Evolutionary conservation across 2,113 vertebrate genomes (phyloP).

Genomic region (Phylloscopus whistleri): DNA sequence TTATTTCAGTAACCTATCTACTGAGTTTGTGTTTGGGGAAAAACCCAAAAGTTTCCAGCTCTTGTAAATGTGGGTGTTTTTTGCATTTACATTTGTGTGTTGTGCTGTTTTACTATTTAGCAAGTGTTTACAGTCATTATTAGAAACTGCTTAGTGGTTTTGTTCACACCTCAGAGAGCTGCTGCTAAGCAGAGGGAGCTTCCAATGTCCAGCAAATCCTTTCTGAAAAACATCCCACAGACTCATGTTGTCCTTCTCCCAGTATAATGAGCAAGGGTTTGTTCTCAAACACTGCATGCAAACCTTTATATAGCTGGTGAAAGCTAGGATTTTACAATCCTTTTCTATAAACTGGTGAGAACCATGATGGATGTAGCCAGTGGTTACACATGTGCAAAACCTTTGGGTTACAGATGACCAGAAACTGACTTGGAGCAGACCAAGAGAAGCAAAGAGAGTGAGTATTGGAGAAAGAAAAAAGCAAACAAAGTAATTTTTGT

Average conservation of each 20-base stretch:
- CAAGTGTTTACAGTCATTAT: background rate
- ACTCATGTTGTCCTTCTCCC: background rate
- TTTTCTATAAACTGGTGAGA: background rate
- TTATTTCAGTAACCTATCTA: background rate
- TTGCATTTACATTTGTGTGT: background rate
- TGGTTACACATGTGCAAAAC: background rate
- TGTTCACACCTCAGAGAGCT: background rate
- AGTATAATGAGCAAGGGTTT: background rate
- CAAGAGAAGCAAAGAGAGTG: background rate
- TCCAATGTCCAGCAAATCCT: background rate
- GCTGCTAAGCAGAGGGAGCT: background rate
- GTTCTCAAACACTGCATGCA: background rate
- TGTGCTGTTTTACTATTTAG: background rate
- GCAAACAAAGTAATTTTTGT: background rate
- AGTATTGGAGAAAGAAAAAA: background rate
- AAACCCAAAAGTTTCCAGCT: background rate
- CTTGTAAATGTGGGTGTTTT: fast-evolving
- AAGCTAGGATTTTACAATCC: background rate
- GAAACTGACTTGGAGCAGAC: background rate
- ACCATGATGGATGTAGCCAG: background rate
- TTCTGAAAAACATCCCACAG: background rate
- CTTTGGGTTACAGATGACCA: background rate
- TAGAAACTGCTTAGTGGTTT: background rate
- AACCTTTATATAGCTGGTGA: background rate
- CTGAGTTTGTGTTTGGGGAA: background rate